Percentiles rank a stretch among this genome's conserved stretches.
Conservation (phyloP, 2,113 vertebrate genomes). For the Pluvianellus socialis region DNA sequence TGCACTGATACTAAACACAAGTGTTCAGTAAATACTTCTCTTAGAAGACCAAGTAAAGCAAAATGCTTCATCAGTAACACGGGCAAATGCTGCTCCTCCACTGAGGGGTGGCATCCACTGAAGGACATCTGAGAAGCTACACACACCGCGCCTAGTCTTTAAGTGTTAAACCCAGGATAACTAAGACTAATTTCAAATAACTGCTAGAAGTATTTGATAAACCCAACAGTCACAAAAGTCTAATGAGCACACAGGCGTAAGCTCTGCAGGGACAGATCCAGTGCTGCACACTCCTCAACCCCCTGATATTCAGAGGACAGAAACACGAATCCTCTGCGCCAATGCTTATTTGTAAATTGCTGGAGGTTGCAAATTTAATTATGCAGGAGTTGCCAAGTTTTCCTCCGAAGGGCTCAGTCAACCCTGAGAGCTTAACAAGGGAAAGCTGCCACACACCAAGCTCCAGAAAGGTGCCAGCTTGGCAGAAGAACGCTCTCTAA, state of each 20-base stretch:
- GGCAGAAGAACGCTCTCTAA: not conserved
- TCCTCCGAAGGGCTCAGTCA: not conserved
- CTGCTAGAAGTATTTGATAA: not conserved
- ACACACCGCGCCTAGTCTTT: accelerated
- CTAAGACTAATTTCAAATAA: not conserved
- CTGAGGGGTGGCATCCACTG: not conserved
- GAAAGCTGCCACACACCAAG: not conserved
- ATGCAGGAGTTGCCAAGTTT: not conserved
- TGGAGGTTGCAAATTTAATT: conserved; percentile 1
- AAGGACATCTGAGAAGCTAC: not conserved
- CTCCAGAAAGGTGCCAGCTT: not conserved
- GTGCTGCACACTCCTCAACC: accelerated
- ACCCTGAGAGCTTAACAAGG: not conserved
- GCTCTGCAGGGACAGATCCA: accelerated
- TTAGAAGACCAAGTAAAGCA: not conserved
- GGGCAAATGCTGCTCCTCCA: not conserved
- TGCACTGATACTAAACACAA: not conserved
- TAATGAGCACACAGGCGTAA: not conserved
- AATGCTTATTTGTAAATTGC: not conserved
- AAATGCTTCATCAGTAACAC: not conserved
- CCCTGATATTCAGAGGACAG: not conserved
- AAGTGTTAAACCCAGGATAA: not conserved
- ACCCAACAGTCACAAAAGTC: not conserved
- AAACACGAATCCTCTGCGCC: not conserved
- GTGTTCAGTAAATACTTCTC: not conserved